Percentiles rank a stretch among this genome's conserved stretches.
Evolutionary conservation across 2,888 invertebrate species (phyloP).

Genomic region (Epinotia bilunana): DNA sequence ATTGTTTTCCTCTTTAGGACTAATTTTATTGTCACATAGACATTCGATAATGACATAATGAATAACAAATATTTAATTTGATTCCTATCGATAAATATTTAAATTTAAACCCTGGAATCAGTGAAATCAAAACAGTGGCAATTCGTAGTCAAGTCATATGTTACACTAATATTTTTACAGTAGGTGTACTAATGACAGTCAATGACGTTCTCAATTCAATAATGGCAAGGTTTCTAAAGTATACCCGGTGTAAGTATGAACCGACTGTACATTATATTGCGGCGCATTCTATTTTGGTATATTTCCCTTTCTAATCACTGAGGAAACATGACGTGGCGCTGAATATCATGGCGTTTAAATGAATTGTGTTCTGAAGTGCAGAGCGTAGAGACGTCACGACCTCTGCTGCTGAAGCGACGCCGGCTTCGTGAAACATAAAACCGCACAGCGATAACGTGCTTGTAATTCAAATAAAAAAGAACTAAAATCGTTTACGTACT

Average conservation of each 20-base stretch:
- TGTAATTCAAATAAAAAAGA: slow-evolving; percentile 56
- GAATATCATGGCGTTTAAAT: slow-evolving; percentile 54
- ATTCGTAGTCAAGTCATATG: slow-evolving; percentile 20
- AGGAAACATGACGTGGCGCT: slow-evolving; percentile 18
- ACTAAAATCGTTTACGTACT: slow-evolving; percentile 75
- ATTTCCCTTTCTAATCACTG: slow-evolving; percentile 32
- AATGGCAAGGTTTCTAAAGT: background rate
- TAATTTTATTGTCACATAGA: slow-evolving; percentile 6
- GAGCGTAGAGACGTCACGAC: slow-evolving; percentile 77
- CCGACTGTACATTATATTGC: slow-evolving; percentile 16
- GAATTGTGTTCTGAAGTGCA: slow-evolving; percentile 73
- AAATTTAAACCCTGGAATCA: slow-evolving; percentile 25
- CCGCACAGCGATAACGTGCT: slow-evolving; percentile 8
- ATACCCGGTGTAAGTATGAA: background rate
- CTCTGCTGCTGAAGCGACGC: slow-evolving; percentile 74
- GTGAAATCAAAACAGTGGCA: slow-evolving; percentile 6
- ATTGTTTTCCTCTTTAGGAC: slow-evolving; percentile 36
- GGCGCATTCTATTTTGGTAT: slow-evolving; percentile 18
- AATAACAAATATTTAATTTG: slow-evolving; percentile 10
- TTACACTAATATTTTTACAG: slow-evolving; percentile 19
- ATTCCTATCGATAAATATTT: slow-evolving; percentile 10
- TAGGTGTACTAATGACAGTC: background rate
- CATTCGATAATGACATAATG: slow-evolving; percentile 6
- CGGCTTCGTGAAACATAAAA: slow-evolving; percentile 50
- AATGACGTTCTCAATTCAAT: background rate